Conservation (phyloP, 1,140 invertebrate genomes). For the Diorhabda elongata region DNA sequence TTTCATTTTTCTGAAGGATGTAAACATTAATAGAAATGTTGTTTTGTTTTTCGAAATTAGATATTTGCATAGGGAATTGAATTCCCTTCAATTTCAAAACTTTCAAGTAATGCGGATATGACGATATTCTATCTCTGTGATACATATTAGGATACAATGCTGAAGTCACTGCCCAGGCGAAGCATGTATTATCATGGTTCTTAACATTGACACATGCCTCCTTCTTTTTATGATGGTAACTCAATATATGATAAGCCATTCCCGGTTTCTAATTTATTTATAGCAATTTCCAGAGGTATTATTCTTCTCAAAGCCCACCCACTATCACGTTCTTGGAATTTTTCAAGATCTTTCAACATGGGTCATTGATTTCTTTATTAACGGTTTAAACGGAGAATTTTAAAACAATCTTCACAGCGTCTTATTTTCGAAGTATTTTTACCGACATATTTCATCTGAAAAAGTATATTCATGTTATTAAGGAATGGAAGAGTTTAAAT, state of each 20-base stretch:
- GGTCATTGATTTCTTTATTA: too few relatives aligned
- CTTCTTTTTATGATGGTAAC: conserved; percentile 36
- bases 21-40: conserved; percentile 32
- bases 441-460: too few relatives aligned
- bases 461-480: too few relatives aligned
- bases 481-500: too few relatives aligned
- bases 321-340: conserved; percentile 24
- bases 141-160: conserved; percentile 28
- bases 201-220: conserved; percentile 44
- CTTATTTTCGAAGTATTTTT: too few relatives aligned
- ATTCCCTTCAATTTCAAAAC: conserved; percentile 36
- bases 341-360: conserved; percentile 18
- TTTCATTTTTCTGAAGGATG: conserved; percentile 19
- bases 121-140: conserved; percentile 23
- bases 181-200: conserved; percentile 44
- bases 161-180: conserved; percentile 41
- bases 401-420: too few relatives aligned
- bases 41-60: conserved; percentile 16
- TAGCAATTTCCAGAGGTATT: conserved; percentile 19
- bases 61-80: conserved; percentile 27
- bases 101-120: conserved; percentile 24
- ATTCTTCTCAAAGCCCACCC: conserved; percentile 22
- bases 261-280: conserved; percentile 36
- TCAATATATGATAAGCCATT: conserved; percentile 39
- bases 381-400: too few relatives aligned